These are phyloP conservation scores for Canis aureus DNA, from an alignment of 2,113 vertebrate genomes.

Conservation along the genomic window DNA sequence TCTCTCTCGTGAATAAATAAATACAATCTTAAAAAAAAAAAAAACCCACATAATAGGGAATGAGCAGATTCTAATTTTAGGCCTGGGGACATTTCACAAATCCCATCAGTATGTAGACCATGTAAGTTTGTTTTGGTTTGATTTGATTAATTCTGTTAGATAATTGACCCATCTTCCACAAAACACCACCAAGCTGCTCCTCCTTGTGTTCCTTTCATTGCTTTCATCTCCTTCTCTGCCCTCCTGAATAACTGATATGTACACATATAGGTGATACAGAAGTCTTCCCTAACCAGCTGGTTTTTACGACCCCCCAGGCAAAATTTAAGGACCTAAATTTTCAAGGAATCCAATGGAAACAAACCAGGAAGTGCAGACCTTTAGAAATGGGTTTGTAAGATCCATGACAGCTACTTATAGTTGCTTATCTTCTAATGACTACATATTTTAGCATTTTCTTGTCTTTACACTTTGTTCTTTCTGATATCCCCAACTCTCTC, in stretches of 20 bases:
- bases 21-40: too few relatives aligned
- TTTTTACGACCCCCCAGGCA: neutral
- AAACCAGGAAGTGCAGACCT: neutral
- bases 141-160: slow-evolving; percentile 32
- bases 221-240: neutral
- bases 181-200: neutral
- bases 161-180: neutral
- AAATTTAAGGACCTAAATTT: slow-evolving; percentile 15
- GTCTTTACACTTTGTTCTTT: neutral
- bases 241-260: neutral
- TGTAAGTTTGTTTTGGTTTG: neutral
- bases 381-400: neutral
- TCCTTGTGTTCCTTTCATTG: neutral
- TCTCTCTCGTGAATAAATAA: too few relatives aligned
- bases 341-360: neutral
- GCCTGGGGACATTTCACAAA: neutral
- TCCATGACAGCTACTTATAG: neutral
- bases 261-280: slow-evolving; percentile 1
- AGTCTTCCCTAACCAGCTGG: neutral
- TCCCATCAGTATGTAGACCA: neutral
- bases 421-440: neutral
- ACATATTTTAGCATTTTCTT: slow-evolving; percentile 4
- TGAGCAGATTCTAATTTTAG: slow-evolving; percentile 11
- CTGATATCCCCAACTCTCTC: neutral
- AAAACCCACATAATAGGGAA: neutral